A percentile compares a stretch with the other conserved stretches of the same genome.
These are phyloP conservation scores for Tetramorium alpestre DNA, from an alignment of 1,140 invertebrate genomes.

Conservation along the genomic window DNA sequence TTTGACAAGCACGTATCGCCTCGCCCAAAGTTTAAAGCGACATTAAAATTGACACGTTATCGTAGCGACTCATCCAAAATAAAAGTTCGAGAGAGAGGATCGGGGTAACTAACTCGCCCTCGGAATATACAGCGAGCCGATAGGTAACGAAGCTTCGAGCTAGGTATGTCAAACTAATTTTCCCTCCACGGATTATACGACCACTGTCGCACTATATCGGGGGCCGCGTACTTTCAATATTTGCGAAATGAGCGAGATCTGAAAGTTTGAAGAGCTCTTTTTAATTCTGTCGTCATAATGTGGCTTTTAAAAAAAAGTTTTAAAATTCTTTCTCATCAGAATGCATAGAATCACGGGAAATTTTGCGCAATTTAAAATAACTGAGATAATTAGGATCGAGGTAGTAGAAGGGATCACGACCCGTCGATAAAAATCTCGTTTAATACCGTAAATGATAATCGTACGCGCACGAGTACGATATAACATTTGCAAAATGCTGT, in stretches of 20 bases:
- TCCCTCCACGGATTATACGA: background rate
- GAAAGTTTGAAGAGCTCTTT: constrained; percentile 29
- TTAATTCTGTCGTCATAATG: constrained; percentile 13
- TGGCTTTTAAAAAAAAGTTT: background rate
- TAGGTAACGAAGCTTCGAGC: constrained; percentile 20
- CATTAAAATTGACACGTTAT: constrained; percentile 29
- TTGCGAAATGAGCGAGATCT: constrained; percentile 30
- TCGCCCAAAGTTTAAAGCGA: constrained; percentile 6
- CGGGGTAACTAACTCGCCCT: background rate
- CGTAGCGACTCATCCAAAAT: constrained; percentile 1
- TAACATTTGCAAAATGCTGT: background rate
- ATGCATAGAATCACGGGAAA: background rate
- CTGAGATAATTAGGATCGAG: background rate
- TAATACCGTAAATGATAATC: background rate
- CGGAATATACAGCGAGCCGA: constrained; percentile 1
- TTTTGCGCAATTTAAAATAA: constrained; percentile 21
- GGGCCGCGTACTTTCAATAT: constrained; percentile 34
- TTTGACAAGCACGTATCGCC: background rate
- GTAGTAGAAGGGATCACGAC: background rate
- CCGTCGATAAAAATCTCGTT: background rate
- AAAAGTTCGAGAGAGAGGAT: background rate
- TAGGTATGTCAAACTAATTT: constrained; percentile 49
- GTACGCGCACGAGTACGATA: background rate
- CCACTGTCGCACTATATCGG: background rate
- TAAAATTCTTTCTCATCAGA: background rate